Evolutionary conservation across 2,888 invertebrate species (phyloP).

Genomic region (Chaetoderma sp.): DNA sequence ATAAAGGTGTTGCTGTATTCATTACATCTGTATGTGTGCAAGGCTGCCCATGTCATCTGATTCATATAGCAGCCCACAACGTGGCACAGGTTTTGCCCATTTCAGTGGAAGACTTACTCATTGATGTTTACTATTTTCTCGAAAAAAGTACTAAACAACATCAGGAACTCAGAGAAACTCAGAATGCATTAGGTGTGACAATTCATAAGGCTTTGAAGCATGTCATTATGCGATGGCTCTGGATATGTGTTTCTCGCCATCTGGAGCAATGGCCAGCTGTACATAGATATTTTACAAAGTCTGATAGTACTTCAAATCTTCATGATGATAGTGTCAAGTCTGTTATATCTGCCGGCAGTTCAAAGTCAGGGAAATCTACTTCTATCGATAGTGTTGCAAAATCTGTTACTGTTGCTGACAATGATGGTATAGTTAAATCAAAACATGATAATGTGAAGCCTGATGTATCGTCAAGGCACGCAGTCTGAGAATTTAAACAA

Average conservation of each 20-base stretch:
- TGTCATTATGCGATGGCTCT: conserved; percentile 27
- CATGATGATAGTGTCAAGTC: no score
- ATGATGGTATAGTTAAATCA: no score
- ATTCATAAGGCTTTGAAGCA: conserved; percentile 25
- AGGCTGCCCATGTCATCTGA: conserved; percentile 29
- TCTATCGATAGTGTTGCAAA: no score
- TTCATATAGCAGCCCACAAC: conserved; percentile 35
- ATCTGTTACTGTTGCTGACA: no score
- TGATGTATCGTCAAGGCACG: no score
- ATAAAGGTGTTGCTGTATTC: conserved; percentile 31
- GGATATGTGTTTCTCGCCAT: conserved; percentile 19
- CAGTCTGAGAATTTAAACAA: no score
- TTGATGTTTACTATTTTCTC: conserved; percentile 10
- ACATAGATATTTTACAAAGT: conserved; percentile 25
- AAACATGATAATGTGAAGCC: no score
- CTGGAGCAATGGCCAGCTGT: conserved; percentile 31
- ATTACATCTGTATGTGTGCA: conserved; percentile 21
- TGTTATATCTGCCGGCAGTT: no score
- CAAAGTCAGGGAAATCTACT: no score
- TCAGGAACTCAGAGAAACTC: conserved; percentile 8
- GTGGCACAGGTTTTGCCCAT: conserved; percentile 16
- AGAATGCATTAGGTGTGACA: conserved; percentile 3
- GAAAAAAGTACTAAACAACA: conserved; percentile 17
- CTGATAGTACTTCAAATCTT: no score
- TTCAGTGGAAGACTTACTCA: conserved; percentile 12